Conservation (phyloP, 2,113 vertebrate genomes). For the Rana temporaria region DNA sequence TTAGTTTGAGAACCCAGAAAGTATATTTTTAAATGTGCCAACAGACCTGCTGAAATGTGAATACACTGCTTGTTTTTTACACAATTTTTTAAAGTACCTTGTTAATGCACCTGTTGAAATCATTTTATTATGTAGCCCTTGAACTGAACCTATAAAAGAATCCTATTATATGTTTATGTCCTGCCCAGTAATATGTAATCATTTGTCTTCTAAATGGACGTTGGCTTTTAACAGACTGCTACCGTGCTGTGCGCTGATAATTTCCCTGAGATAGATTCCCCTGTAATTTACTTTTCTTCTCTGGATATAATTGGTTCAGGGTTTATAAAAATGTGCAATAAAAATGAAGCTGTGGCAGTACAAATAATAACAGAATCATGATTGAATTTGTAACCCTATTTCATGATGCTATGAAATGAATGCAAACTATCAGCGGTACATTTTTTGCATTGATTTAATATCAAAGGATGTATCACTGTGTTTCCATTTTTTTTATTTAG, state of each 20-base stretch:
- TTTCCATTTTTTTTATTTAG: conserved; percentile 63
- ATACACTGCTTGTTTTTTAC: too few relatives aligned
- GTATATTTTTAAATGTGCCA: neutral
- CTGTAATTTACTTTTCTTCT: conserved; percentile 23
- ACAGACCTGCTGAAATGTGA: neutral
- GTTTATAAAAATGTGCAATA: conserved; percentile 59
- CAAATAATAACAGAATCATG: conserved; percentile 45
- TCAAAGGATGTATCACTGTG: conserved; percentile 53
- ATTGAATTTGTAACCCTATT: conserved; percentile 29
- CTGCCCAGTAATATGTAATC: conserved; percentile 16
- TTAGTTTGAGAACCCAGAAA: too few relatives aligned
- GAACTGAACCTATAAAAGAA: neutral
- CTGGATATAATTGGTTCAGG: conserved; percentile 56
- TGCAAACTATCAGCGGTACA: conserved; percentile 30
- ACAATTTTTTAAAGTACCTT: neutral
- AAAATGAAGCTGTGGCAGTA: conserved; percentile 36
- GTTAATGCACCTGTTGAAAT: neutral
- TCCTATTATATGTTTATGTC: neutral
- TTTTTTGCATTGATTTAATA: conserved; percentile 60
- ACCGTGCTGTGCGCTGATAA: neutral
- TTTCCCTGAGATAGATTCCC: conserved; percentile 24
- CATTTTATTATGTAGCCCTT: neutral
- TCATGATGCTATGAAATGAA: conserved; percentile 48
- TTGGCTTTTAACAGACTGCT: conserved; percentile 15
- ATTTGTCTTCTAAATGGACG: conserved; percentile 12